Evolutionary conservation across 2,888 invertebrate genomes (phyloP).

Genomic region (Drosophila diplacantha): DNA sequence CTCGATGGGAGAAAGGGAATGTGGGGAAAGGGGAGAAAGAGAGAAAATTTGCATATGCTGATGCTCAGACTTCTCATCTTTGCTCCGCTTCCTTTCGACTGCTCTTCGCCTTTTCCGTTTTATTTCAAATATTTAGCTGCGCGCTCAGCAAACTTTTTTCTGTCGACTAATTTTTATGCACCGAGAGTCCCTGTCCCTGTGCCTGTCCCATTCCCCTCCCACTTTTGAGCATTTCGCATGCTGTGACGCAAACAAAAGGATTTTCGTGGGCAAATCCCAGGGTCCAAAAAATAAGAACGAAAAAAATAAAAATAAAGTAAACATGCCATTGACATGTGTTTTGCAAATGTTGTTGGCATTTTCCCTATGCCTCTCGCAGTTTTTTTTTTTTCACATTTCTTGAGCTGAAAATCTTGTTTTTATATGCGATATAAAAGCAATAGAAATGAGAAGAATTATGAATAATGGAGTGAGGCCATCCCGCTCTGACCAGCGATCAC

Average conservation of each 20-base stretch:
- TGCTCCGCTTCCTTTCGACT: slow-evolving; percentile 19
- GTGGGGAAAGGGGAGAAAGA: slow-evolving; percentile 11
- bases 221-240: slow-evolving; percentile 21
- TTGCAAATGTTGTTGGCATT: slow-evolving; percentile 66
- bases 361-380: slow-evolving; percentile 6
- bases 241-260: slow-evolving; percentile 49
- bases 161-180: slow-evolving; percentile 52
- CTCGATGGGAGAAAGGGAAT: slow-evolving; percentile 11
- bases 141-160: slow-evolving; percentile 40
- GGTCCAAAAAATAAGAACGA: slow-evolving; percentile 18
- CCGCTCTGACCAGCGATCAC: slow-evolving; percentile 29
- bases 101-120: slow-evolving; percentile 16
- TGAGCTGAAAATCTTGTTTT: slow-evolving; percentile 28
- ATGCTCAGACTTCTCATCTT: slow-evolving; percentile 42
- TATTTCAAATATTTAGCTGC: slow-evolving; percentile 38
- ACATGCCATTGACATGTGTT: slow-evolving; percentile 72
- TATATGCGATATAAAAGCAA: slow-evolving; percentile 34
- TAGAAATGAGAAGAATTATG: slow-evolving; percentile 28
- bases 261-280: slow-evolving; percentile 37
- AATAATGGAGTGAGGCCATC: slow-evolving; percentile 34
- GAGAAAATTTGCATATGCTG: slow-evolving; percentile 63
- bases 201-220: slow-evolving; percentile 10
- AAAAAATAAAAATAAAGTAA: slow-evolving; percentile 29
- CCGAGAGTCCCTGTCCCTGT: slow-evolving; percentile 1
- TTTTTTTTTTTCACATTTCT: slow-evolving; percentile 28